Conservation (phyloP, 2,888 invertebrate species). For the Eupeodes latifasciatus region DNA sequence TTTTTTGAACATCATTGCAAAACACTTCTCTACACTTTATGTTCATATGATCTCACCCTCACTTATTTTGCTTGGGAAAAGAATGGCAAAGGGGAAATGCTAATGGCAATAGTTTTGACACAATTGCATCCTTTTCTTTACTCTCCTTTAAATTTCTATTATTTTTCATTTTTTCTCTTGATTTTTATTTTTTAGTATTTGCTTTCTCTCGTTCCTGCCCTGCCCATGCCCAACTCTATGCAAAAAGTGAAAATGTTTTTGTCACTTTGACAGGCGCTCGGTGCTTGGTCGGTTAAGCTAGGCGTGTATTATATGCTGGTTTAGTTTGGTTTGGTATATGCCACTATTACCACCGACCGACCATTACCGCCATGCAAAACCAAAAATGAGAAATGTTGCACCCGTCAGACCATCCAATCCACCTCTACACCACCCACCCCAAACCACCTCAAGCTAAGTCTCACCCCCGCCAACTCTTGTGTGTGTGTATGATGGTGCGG, state of each 20-base stretch:
- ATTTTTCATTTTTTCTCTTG: slow-evolving; percentile 22
- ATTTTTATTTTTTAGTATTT: slow-evolving; percentile 1
- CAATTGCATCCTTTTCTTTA: slow-evolving; percentile 69
- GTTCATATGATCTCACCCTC: too few relatives aligned
- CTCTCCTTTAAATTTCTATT: slow-evolving; percentile 5
- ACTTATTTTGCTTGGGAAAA: slow-evolving; percentile 23
- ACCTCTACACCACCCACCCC: background rate
- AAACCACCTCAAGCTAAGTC: background rate
- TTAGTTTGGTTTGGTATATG: slow-evolving; percentile 53
- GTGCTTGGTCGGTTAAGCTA: slow-evolving; percentile 61
- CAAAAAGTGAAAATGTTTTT: slow-evolving; percentile 74
- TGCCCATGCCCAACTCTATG: slow-evolving; percentile 22
- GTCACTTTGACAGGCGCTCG: slow-evolving; percentile 69
- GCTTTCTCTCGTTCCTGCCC: background rate
- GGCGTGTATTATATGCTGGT: slow-evolving; percentile 66
- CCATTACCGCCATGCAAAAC: slow-evolving; percentile 71
- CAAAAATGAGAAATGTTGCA: slow-evolving; percentile 71
- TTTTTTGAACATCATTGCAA: background rate
- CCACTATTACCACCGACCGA: slow-evolving; percentile 51
- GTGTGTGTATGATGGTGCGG: slow-evolving; percentile 23
- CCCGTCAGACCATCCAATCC: background rate
- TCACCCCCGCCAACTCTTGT: background rate
- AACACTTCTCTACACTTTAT: background rate
- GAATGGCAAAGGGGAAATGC: slow-evolving; percentile 67
- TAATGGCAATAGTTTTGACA: slow-evolving; percentile 76